These are phyloP conservation scores for Drosophila kambysellisi DNA, from an alignment of 2,888 invertebrate genomes.

Conservation along the genomic window DNA sequence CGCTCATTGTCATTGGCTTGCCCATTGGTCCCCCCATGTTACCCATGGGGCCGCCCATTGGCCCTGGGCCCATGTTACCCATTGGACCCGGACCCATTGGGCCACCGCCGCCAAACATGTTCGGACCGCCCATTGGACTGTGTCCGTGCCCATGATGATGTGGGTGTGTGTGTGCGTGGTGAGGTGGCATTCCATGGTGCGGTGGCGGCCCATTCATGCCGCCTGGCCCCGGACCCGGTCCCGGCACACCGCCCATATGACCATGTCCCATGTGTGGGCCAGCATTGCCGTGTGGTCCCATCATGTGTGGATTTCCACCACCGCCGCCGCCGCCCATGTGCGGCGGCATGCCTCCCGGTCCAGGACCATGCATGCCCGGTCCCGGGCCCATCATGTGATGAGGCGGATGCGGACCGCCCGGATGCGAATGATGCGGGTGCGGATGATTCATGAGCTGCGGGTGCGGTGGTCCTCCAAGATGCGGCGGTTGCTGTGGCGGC, in stretches of 20 bases:
- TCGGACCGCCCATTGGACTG: constrained; percentile 74
- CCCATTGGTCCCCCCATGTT: constrained; percentile 78
- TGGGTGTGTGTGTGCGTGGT: constrained; percentile 67
- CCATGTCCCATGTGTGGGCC: constrained; percentile 79
- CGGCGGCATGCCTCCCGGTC: constrained; percentile 74
- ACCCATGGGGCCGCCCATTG: constrained; percentile 79
- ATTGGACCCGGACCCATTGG: constrained; percentile 80
- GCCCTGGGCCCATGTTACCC: constrained; percentile 77
- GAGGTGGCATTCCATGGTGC: constrained; percentile 70
- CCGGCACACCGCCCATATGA: constrained; percentile 81
- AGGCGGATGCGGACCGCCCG: constrained; percentile 77
- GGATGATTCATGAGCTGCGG: constrained; percentile 82
- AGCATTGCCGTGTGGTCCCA: constrained; percentile 76
- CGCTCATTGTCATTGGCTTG: constrained; percentile 96
- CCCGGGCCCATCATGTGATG: constrained; percentile 82
- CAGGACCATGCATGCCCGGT: constrained; percentile 70
- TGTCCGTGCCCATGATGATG: constrained; percentile 65
- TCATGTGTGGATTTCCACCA: constrained; percentile 72
- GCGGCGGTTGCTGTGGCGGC: constrained; percentile 81
- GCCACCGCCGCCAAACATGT: constrained; percentile 76
- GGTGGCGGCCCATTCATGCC: constrained; percentile 81
- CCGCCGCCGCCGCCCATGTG: constrained; percentile 72
- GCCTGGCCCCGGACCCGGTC: constrained; percentile 77
- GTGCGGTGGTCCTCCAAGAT: constrained; percentile 78
- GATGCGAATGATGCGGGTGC: constrained; percentile 72